Evolutionary conservation across 2,888 invertebrate species (phyloP).

Genomic region (Holacanthella duospinosa): DNA sequence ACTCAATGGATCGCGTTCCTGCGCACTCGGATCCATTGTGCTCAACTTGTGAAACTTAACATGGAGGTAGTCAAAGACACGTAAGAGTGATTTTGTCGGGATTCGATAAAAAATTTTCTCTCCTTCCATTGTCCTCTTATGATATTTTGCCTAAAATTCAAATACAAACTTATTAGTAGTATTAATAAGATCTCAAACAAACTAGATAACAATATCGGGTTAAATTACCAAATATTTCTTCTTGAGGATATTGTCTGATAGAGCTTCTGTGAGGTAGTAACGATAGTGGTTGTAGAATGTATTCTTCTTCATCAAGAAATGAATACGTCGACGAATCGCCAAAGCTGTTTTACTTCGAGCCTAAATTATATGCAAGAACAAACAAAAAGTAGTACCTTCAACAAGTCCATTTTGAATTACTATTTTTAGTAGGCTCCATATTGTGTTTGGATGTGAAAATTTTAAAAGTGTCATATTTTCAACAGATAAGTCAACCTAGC

Average conservation of each 20-base stretch:
- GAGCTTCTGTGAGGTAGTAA: conserved; percentile 17
- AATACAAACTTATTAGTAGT: background rate
- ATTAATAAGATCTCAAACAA: no score
- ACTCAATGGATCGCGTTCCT: no score
- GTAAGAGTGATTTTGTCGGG: conserved; percentile 11
- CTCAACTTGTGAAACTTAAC: conserved; percentile 13
- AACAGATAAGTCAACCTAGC: background rate
- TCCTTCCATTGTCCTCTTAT: no score
- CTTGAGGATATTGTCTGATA: conserved; percentile 20
- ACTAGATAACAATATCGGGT: no score
- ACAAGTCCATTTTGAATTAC: background rate
- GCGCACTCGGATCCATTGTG: no score
- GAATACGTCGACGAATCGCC: conserved; percentile 28
- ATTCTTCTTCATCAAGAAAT: conserved; percentile 26
- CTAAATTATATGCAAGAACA: background rate
- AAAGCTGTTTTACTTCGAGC: conserved; percentile 25
- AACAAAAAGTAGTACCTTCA: background rate
- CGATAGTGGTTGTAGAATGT: conserved; percentile 18
- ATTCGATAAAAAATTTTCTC: conserved; percentile 16
- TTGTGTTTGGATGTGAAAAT: no score
- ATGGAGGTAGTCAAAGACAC: conserved; percentile 16
- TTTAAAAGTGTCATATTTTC: conserved; percentile 8
- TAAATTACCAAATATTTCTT: conserved; percentile 10
- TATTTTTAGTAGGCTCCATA: background rate
- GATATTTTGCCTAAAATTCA: background rate